Evolutionary conservation across 2,797 vertebrate species (phyloP).

Genomic region (Coccyzus lansbergi): DNA sequence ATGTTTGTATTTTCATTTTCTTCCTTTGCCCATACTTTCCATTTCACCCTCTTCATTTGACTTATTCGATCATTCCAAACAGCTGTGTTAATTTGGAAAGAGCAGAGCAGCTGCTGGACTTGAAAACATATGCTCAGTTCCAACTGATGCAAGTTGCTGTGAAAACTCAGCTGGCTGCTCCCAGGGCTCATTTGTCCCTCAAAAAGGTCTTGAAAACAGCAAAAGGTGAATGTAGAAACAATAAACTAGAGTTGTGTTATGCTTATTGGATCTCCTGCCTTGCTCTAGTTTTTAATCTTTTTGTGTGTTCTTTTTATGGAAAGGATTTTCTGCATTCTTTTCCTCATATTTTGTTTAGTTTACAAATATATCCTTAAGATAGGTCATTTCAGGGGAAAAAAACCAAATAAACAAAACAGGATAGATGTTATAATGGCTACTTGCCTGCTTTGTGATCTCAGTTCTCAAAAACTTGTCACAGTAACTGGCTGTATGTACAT

Average conservation of each 20-base stretch:
- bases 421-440: background rate
- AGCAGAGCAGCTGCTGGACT: slow-evolving; percentile 35
- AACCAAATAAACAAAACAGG: background rate
- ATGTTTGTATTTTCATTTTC: background rate
- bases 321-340: background rate
- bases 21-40: background rate
- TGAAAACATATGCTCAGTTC: slow-evolving; percentile 31
- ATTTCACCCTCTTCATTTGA: background rate
- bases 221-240: background rate
- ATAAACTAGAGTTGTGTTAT: background rate
- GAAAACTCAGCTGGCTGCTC: slow-evolving; percentile 10
- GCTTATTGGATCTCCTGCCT: background rate
- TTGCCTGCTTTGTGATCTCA: background rate
- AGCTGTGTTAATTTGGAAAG: slow-evolving; percentile 13
- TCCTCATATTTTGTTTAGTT: background rate
- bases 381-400: background rate
- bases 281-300: background rate
- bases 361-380: background rate
- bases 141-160: background rate
- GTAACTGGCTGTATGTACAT: background rate
- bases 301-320: background rate
- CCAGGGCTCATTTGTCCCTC: background rate
- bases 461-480: background rate
- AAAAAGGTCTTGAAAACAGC: background rate
- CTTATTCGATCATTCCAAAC: background rate